Percentiles rank a stretch among this genome's conserved stretches.
Conservation (phyloP, 23 tunicate genomes). For the Clavelina lepadiformis region DNA sequence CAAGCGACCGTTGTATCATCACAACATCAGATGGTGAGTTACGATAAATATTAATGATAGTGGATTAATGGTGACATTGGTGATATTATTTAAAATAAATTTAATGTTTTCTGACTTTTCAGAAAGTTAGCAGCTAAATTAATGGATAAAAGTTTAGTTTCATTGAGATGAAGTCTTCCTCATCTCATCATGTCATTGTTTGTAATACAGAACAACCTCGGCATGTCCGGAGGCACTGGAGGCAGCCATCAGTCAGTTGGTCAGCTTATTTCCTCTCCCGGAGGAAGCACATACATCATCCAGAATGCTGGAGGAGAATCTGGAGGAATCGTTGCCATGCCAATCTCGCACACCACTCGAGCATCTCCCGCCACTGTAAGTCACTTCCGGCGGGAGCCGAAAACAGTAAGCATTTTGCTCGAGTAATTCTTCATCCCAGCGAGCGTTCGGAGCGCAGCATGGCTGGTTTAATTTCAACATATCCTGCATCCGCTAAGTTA, state of each 20-base stretch:
- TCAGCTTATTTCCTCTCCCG: constrained; percentile 82
- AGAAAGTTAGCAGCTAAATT: no score
- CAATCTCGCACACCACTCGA: constrained; percentile 53
- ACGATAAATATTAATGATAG: no score
- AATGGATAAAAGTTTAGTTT: no score
- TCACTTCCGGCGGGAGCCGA: constrained; percentile 99
- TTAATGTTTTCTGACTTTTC: no score
- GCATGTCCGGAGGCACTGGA: no score
- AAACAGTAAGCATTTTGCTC: constrained; percentile 98
- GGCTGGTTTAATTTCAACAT: background rate
- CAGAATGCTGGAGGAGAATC: constrained; percentile 34
- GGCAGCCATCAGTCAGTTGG: constrained; percentile 38
- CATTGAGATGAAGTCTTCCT: no score
- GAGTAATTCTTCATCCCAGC: no score
- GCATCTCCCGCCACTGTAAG: constrained; percentile 99
- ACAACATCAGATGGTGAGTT: constrained; percentile 39
- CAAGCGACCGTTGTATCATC: constrained; percentile 38
- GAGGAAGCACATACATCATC: constrained; percentile 84
- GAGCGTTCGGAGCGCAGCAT: no score
- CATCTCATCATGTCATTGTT: no score
- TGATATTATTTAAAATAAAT: no score
- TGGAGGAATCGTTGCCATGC: constrained; percentile 71
- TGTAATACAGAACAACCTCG: no score
- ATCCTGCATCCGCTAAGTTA: background rate
- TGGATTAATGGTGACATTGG: no score